Evolutionary conservation across 2,113 vertebrate species (phyloP), one percentile per base, ranked within the genome.

Genomic region (Panthera uncia): DNA sequence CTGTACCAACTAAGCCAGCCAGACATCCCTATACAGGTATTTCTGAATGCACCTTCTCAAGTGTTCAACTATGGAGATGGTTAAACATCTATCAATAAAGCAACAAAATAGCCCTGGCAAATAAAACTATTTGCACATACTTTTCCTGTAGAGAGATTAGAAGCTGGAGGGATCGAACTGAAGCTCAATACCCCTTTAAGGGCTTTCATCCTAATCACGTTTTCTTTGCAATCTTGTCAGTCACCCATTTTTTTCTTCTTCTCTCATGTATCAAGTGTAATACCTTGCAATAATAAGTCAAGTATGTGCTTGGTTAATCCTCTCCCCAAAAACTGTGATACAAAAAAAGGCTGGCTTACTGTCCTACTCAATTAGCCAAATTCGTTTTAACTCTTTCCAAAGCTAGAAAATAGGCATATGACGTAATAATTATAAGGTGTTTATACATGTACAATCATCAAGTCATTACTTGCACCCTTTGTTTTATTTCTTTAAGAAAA

Each of bases 341-440:
- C 36, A 91, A 89, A 93, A 92, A 52, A 90, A 93, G 13, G 4
- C 29, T 95, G 76, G 71, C 48, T 96, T 89, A 81, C 25, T 63
- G n/a, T 83, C 11, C 71, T 84, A 94, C 45, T 96, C 55, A 89
- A 65, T 94, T 95, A 96, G 68, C 50, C 94, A 95, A 94, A 96
- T 96, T 92, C 97, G 38, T 97, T 92, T 95, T 91, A 98, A 95
- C 69, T 96, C 83, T 73, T 94, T 98, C 97, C 97, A 96, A 97
- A 98, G 96, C 38, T 89, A 94, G 52, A 94, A 41, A 90, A 71
- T 21, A 93, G 50, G 81, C 12, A 92, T 31, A 74, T 19, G 96
- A 92, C 73, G 21, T 76, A 96, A 91, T 94, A 98, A 97, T 97
- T 97, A 97, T 33, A 93, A 86, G 69, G 78, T 80, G 18, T 85